These are phyloP conservation scores for Cyprinodon brontotheroides DNA, from an alignment of 2,113 vertebrate genomes.

Conservation along the genomic window DNA sequence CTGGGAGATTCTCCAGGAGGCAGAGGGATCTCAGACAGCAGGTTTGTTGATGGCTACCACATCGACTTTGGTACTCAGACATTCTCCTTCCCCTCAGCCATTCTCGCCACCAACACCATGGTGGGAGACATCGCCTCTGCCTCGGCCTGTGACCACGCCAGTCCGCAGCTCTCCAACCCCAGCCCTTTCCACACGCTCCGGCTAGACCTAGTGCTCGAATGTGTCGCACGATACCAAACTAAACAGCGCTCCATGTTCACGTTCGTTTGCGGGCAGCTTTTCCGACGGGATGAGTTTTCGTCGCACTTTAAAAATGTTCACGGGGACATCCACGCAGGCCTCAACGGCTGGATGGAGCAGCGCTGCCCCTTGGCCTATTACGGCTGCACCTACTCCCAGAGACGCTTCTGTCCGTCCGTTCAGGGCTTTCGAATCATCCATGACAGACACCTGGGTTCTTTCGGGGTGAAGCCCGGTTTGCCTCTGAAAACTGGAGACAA, in stretches of 20 bases:
- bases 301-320: constrained; percentile 99
- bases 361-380: constrained; percentile 97
- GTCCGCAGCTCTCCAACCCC: constrained; percentile 97
- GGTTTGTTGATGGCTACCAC: constrained; percentile 89
- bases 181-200: constrained; percentile 98
- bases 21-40: constrained; percentile 95
- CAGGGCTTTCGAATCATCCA: constrained; percentile 96
- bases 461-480: constrained; percentile 90
- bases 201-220: constrained; percentile 96
- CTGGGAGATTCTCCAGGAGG: constrained; percentile 95
- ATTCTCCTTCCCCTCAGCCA: constrained; percentile 96
- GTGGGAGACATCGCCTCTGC: constrained; percentile 98
- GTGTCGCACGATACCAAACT: constrained; percentile 96
- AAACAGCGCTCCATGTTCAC: constrained; percentile 99
- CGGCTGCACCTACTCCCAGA: constrained; percentile 96
- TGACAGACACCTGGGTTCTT: constrained; percentile 93
- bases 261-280: constrained; percentile 97
- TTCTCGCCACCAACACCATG: constrained; percentile 97
- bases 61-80: constrained; percentile 98
- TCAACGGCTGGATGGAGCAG: constrained; percentile 99
- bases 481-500: constrained; percentile 78
- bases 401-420: constrained; percentile 94
- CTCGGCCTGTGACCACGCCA: constrained; percentile 97
- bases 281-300: constrained; percentile 95
- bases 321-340: constrained; percentile 97